Percentiles rank a stretch among this genome's conserved stretches.
Evolutionary conservation across 2,888 invertebrate species (phyloP).

Genomic region (Hesperia comma): DNA sequence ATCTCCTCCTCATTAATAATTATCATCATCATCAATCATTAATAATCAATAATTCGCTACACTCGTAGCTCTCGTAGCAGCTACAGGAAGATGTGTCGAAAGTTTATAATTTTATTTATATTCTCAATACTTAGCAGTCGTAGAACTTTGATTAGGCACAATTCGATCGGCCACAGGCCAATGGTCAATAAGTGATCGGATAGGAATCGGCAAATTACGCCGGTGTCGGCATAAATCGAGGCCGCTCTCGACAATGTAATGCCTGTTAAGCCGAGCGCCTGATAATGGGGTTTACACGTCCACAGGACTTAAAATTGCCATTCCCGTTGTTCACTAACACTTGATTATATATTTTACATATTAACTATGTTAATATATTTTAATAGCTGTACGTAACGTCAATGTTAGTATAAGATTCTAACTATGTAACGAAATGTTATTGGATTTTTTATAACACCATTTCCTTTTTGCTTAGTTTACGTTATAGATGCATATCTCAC

Average conservation of each 20-base stretch:
- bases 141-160: conserved; percentile 15
- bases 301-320: conserved; percentile 66
- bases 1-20: too few species aligned
- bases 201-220: conserved; percentile 70
- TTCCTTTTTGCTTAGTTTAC: too few species aligned
- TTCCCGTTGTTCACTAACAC: conserved; percentile 43
- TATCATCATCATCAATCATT: too few species aligned
- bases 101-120: too few species aligned
- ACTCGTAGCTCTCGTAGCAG: too few species aligned
- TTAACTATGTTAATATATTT: conserved; percentile 25
- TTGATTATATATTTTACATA: conserved; percentile 33
- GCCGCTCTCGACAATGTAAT: conserved; percentile 69
- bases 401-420: too few species aligned
- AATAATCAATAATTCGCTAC: too few species aligned
- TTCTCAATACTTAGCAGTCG: neutral
- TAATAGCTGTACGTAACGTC: too few species aligned
- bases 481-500: too few species aligned
- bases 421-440: too few species aligned
- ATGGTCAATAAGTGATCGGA: conserved; percentile 74
- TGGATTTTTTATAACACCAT: too few species aligned
- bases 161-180: conserved; percentile 43
- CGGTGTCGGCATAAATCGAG: conserved; percentile 71
- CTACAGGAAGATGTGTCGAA: too few species aligned
- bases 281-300: conserved; percentile 80
- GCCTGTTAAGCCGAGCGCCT: conserved; percentile 63